Evolutionary conservation across 2,797 vertebrate species (phyloP), one percentile per base, ranked within the genome.

Genomic region (Helicolenus hilgendorfi): DNA sequence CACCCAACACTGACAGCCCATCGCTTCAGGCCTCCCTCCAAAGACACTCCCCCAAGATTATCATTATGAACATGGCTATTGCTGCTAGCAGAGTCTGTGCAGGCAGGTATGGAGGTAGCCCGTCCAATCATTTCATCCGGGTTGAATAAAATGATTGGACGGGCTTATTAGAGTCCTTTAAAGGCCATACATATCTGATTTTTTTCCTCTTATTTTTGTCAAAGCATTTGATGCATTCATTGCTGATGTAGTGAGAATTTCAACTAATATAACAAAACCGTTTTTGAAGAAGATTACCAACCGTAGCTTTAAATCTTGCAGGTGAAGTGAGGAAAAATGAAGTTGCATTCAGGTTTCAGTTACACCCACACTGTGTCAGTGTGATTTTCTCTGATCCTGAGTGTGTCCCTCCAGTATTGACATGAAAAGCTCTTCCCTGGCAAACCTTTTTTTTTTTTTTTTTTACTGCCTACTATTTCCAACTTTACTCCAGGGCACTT

Each of bases 351-450:
- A 22, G 18, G 31, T 15, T 63, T 55, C 20, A 11, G 38, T 49
- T 22, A 33, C 22, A n/a, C 41, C 26, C 26, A 60, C 41, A 64
- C n/a, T 14, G 15, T 62, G 68, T 31, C 26, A 70, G 55, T 56
- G 58, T 74, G 62, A 45, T 64, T 80, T 64, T 20, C 81, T 80
- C 4, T 36, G 72, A 35, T 68, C 65, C 11, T 24, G 20, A 24
- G 35, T 45, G n/a, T 72, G 41, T 68, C 62, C 63, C 35, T 68
- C 18, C 26, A 63, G 20, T 56, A 33, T 22, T 77, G 38, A 53
- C 49, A 70, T 11, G 11, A 70, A 75, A 73, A 69, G 31, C 58
- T 63, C 35, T 80, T 58, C 33, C 49, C 22, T 31, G 29, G 15
- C 60, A 38, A 78, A 65, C 13, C 2, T 41, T 41, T 36, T 18